Base-by-base conservation (phyloP, 2,113 vertebrate species). In the Nycticebus coucang region DNA sequence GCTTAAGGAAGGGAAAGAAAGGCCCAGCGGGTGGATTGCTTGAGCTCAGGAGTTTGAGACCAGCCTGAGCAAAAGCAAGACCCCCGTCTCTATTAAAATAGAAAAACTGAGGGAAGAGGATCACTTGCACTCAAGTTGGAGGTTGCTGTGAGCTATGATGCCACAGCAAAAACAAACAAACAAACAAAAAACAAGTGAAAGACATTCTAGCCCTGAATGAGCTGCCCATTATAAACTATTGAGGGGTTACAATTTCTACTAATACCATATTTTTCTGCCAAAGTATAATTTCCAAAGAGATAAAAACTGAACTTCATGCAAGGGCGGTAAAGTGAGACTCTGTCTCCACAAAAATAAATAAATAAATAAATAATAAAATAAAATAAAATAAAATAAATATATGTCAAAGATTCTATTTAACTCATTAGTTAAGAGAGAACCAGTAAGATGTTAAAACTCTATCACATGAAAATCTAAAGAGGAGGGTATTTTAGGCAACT, bases 191-290 rank as follows among this genome's bases (percentile, higher is more conserved):
- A 66, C 26, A 59, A 24, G 10, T 8, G 69, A 87, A 97, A 85
- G 41, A 45, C 3, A 55, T 21, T 82, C 53, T 79, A 93, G 30
- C 59, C 74, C 78, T 41, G 24, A 80, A 62, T 28, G 37, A 53
- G 60, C 17, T 50, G 18, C 28, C 35, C 26, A 50, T 28, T 45
- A 18, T 59, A 82, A 68, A 35, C 50, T 83, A 87, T 37, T 55
- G n/a, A 62, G 24, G 18, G 72, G 75, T 93, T 64, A 82, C 19
- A 57, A 74, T 90, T 84, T 97, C 75, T 93, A 64, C 26, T 68
- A 95, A 71, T 7, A 93, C 22, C 60, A 45, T 68, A 62, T 59
- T 91, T 3, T 26, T 81, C 7, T 21, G 18, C 64, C 68, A 45
- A 75, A 93, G 17, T 22, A 82, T 62, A 93, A 91, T 68, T 87